Evolutionary conservation across 1,140 invertebrate species (phyloP).

Genomic region (Andrena cerasifolii): DNA sequence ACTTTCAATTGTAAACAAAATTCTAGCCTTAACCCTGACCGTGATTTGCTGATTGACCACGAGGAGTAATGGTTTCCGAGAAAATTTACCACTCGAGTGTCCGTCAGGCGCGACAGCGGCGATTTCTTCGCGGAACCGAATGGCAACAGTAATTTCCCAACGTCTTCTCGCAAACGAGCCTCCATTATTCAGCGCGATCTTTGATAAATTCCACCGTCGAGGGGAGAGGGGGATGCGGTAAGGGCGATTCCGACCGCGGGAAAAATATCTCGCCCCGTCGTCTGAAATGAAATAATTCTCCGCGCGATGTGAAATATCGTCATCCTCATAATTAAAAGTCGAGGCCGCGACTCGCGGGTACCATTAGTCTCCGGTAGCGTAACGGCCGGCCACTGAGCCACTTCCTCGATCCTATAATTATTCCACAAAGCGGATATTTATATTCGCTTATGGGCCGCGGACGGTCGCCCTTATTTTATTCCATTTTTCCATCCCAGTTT

Average conservation of each 20-base stretch:
- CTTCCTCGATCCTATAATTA: constrained; percentile 37
- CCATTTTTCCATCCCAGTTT: not conserved
- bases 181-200: constrained; percentile 24
- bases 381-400: not conserved
- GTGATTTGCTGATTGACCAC: too few species aligned
- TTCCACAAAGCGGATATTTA: constrained; percentile 27
- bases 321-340: constrained; percentile 52
- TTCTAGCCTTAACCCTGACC: too few species aligned
- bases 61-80: too few species aligned
- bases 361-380: not conserved
- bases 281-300: constrained; percentile 42
- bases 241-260: not conserved
- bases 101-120: not conserved
- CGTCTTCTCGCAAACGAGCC: not conserved
- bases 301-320: constrained; percentile 17
- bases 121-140: not conserved
- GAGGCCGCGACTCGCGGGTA: not conserved
- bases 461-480: not conserved
- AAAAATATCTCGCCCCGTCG: constrained; percentile 31
- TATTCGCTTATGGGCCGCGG: not conserved
- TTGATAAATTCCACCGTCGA: constrained; percentile 9
- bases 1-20: too few species aligned
- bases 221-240: not conserved
- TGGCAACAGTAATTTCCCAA: not conserved
- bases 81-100: not conserved